A percentile compares a stretch with the other conserved stretches of the same genome.
Conservation (phyloP, 2,888 invertebrate species). For the Stenchaetothrips biformis region DNA sequence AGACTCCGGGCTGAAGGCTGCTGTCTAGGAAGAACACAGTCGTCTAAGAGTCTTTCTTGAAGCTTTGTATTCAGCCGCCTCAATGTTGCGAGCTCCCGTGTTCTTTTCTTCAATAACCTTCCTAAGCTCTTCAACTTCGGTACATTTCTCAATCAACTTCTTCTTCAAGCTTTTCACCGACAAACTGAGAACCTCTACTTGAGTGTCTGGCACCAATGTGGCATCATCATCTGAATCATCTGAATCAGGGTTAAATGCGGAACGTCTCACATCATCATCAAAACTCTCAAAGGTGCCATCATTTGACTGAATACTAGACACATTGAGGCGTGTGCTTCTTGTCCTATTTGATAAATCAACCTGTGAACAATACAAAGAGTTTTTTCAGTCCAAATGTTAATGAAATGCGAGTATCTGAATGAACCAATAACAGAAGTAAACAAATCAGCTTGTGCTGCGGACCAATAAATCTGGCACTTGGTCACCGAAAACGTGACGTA, state of each 20-base stretch:
- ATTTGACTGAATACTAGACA: no score
- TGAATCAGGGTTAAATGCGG: background rate
- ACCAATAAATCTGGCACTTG: no score
- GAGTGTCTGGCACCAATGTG: background rate
- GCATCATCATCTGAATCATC: background rate
- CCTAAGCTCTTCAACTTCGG: background rate
- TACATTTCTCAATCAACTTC: background rate
- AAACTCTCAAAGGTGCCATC: background rate
- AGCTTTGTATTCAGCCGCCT: background rate
- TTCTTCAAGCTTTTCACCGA: background rate
- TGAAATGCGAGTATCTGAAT: no score
- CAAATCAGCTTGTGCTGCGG: no score
- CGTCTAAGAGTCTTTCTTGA: background rate
- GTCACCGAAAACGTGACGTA: no score
- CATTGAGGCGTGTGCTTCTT: no score
- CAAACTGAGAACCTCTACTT: background rate
- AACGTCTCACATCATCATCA: background rate
- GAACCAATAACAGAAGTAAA: no score
- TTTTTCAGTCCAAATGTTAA: no score
- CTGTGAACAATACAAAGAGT: no score
- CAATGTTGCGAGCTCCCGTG: background rate
- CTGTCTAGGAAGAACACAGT: no score
- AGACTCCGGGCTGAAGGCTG: no score
- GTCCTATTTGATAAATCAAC: no score
- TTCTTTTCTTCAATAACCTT: background rate